These are phyloP conservation scores for Hedya salicella DNA, from an alignment of 2,888 invertebrate genomes.

Conservation along the genomic window DNA sequence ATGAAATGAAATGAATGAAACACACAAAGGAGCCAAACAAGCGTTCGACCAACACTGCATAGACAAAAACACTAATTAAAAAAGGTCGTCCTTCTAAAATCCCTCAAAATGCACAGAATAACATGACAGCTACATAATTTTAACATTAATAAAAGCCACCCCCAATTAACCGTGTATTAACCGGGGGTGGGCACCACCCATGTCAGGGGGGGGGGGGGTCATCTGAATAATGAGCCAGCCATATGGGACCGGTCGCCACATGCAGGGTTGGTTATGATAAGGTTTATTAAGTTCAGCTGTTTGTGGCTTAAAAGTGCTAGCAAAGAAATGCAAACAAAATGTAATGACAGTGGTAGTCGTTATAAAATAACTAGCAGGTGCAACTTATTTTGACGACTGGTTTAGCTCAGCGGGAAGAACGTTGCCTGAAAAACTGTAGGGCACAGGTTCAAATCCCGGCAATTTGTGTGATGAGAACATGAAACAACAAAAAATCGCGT, in stretches of 20 bases:
- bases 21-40: too few species aligned
- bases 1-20: too few species aligned
- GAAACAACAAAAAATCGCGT: too few species aligned
- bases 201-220: background rate
- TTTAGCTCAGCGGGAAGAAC: too few species aligned
- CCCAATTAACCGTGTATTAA: slow-evolving; percentile 29
- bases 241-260: slow-evolving; percentile 16
- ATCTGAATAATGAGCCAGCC: slow-evolving; percentile 20
- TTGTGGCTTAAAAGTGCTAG: background rate
- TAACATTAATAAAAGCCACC: slow-evolving; percentile 21
- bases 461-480: too few species aligned
- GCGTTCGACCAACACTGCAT: background rate
- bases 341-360: too few species aligned
- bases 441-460: too few species aligned
- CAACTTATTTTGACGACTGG: too few species aligned
- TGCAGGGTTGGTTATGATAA: background rate
- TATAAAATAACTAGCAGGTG: too few species aligned
- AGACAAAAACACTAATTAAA: background rate
- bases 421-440: too few species aligned
- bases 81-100: background rate
- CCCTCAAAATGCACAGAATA: background rate
- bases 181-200: too few species aligned
- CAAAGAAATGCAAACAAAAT: too few species aligned
- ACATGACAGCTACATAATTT: slow-evolving; percentile 29
- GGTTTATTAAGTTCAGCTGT: background rate